These are phyloP conservation scores for Eulacestoma nigropectus DNA, from an alignment of 2,113 vertebrate genomes.

Conservation along the genomic window DNA sequence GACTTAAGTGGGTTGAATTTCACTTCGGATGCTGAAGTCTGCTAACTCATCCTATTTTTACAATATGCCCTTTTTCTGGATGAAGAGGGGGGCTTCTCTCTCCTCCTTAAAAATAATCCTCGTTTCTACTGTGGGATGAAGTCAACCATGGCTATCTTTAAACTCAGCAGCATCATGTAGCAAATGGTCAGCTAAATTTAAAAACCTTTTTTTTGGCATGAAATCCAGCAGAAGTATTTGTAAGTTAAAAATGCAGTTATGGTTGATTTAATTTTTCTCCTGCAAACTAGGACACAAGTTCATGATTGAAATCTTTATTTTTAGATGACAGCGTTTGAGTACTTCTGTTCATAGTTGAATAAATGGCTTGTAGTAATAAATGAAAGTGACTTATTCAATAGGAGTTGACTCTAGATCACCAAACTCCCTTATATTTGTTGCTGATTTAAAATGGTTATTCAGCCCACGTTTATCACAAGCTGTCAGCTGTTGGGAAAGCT, in stretches of 20 bases:
- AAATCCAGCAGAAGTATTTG: slow-evolving; percentile 61
- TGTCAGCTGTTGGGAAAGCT: slow-evolving; percentile 52
- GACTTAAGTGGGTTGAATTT: neutral
- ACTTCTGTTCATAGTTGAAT: slow-evolving; percentile 50
- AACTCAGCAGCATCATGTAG: slow-evolving; percentile 22
- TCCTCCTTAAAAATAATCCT: slow-evolving; percentile 8
- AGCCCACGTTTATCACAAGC: slow-evolving; percentile 35
- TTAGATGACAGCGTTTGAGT: slow-evolving; percentile 60
- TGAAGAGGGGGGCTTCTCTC: neutral
- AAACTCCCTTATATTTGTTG: neutral
- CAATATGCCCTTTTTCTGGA: slow-evolving; percentile 5
- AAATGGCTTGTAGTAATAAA: slow-evolving; percentile 45
- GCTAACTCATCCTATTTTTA: slow-evolving; percentile 7
- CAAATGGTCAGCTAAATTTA: slow-evolving; percentile 74
- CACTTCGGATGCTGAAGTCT: neutral
- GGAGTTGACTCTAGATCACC: slow-evolving; percentile 40
- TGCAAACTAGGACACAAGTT: slow-evolving; percentile 43
- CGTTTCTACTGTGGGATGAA: neutral
- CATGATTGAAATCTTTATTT: slow-evolving; percentile 67
- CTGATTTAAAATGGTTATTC: slow-evolving; percentile 58
- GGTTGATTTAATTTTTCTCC: slow-evolving; percentile 64
- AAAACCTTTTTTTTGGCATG: slow-evolving; percentile 60
- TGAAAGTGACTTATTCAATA: slow-evolving; percentile 24
- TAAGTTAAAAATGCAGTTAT: slow-evolving; percentile 56
- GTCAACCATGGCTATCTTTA: slow-evolving; percentile 32